Evolutionary conservation across 2,888 invertebrate genomes (phyloP), one percentile per base, ranked within the genome.

Genomic region (Aplocera efformata): DNA sequence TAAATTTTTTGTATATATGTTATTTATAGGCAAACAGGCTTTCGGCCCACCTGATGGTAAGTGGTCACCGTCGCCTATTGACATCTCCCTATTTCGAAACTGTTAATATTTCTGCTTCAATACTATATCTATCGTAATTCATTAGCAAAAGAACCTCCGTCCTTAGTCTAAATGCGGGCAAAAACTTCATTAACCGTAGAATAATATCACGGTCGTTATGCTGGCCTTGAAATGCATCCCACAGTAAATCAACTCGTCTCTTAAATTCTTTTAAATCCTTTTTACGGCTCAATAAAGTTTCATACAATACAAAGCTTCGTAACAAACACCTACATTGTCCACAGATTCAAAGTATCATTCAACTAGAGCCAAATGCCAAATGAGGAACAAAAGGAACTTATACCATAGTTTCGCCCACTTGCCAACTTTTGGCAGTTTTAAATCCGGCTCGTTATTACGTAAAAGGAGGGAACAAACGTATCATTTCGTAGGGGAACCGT

Each of bases 371-470:
- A 49, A 43, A 52, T 56, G 44, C 51, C 48, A 41, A 26, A 34
- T 7, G 23, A 34, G 25, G 47, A 55, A 46, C 44, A 59, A 58
- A 72, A 70, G 65, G 67, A 62, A 58, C 53, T 49, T 42, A 60
- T 53, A 37, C 54, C 58, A 67, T 70, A 62, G 56, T 56, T 60
- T 56, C 63, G 53, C 67, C 63, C 58, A 53, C 45, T 53, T 53
- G 51, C 44, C 37, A 55, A 59, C 47, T 53, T 63, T 63, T 56
- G 53, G 37, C 46, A 37, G 22, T 52, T 42, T 38, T 48, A 17
- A 43, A 45, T 40, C 10, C 35, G 40, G 56, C 43, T 44, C 37
- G 44, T 50, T 36, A 50, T 52, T 52, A 48, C 62, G 54, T 53
- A 58, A 56, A 57, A 63, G 62, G 56, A 47, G 57, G 52, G n/a